Conservation (phyloP, 2,113 vertebrate genomes). For the Pongo pygmaeus region DNA sequence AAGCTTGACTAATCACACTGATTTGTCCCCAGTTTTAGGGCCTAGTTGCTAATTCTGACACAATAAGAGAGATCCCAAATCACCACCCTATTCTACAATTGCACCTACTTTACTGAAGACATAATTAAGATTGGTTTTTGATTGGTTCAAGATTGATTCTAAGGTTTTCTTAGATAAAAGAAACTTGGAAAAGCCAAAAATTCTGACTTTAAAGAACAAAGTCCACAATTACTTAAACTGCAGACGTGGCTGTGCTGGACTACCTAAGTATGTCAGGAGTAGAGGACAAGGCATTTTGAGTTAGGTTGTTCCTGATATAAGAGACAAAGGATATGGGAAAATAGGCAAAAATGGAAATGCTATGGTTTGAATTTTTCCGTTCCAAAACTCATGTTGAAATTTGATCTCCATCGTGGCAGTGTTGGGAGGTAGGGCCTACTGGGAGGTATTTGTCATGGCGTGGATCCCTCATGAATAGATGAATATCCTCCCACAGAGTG, state of each 20-base stretch:
- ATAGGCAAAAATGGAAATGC: neutral
- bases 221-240: neutral
- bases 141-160: neutral
- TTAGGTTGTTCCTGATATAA: neutral
- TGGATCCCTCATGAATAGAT: neutral
- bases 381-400: neutral
- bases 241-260: neutral
- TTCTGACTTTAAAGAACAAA: neutral
- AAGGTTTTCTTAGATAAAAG: neutral
- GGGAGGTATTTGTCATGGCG: neutral
- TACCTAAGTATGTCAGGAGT: neutral
- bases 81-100: neutral
- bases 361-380: neutral
- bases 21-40: neutral
- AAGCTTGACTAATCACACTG: neutral
- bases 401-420: neutral
- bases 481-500: neutral
- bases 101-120: neutral
- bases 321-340: accelerated
- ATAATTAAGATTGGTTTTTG: neutral
- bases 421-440: neutral
- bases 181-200: neutral
- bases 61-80: neutral
- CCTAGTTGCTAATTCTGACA: neutral
- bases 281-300: neutral